phyloP scores from a whole-genome alignment of 2,797 vertebrate species.

The Valencia hispanica region DNA sequence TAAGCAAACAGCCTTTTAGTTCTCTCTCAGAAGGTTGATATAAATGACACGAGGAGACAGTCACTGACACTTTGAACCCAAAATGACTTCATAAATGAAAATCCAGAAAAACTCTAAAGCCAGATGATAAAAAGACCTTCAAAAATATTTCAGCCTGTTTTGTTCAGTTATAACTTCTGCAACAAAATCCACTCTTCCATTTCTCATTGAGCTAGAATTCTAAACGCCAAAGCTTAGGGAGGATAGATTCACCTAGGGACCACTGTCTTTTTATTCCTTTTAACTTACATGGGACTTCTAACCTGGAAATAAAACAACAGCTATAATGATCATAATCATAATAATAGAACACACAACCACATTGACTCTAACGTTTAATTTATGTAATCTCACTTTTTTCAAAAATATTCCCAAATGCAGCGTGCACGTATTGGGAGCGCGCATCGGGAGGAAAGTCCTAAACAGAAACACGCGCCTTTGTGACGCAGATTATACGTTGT shows the following conservation, averaged over 20 bases:
- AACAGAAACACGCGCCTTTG: constrained; percentile 15
- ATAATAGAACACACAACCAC: background rate
- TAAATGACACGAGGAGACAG: background rate
- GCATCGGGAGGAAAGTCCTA: background rate
- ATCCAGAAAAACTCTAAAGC: background rate
- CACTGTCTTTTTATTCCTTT: background rate
- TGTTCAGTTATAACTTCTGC: background rate
- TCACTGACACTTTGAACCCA: background rate
- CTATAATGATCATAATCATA: background rate
- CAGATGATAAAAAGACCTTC: background rate
- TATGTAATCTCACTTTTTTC: background rate
- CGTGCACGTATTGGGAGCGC: constrained; percentile 42
- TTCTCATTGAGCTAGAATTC: background rate
- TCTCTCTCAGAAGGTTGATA: background rate
- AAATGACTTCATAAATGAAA: background rate
- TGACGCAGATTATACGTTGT: background rate
- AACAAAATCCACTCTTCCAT: background rate
- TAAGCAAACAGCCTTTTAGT: background rate
- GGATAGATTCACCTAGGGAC: background rate
- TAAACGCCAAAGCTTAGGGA: background rate
- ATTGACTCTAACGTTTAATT: background rate
- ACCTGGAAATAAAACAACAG: no score
- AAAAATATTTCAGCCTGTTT: background rate
- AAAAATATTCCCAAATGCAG: background rate
- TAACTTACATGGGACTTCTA: no score